Conservation (phyloP, 1,140 invertebrate genomes). For the Brachionus manjavacas region DNA sequence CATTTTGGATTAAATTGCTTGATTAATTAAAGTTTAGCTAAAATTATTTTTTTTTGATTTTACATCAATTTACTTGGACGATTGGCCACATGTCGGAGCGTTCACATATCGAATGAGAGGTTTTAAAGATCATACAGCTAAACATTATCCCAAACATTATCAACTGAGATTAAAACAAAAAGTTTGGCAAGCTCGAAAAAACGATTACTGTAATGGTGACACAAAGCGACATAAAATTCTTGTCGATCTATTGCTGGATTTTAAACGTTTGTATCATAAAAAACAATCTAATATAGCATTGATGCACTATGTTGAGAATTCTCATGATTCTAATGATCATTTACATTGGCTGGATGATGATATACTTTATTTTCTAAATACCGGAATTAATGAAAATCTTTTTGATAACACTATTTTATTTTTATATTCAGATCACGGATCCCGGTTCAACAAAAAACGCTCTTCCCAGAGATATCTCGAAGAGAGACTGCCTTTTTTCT, state of each 20-base stretch:
- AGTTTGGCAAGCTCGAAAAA: background rate
- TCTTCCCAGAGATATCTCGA: slow-evolving; percentile 1
- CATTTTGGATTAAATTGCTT: too few relatives aligned
- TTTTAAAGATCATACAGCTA: slow-evolving; percentile 74
- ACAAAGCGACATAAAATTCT: background rate
- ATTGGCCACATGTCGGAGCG: slow-evolving; percentile 74
- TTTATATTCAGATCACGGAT: slow-evolving; percentile 49
- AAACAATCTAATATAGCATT: background rate
- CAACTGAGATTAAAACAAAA: slow-evolving; percentile 58
- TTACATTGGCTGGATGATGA: background rate
- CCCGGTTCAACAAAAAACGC: slow-evolving; percentile 45
- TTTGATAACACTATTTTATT: slow-evolving; percentile 47
- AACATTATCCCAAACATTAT: slow-evolving; percentile 82
- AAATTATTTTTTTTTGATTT: slow-evolving; percentile 60
- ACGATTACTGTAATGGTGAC: background rate
- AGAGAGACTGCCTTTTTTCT: slow-evolving; percentile 32
- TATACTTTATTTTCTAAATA: background rate
- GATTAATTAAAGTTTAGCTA: background rate
- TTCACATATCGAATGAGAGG: slow-evolving; percentile 86
- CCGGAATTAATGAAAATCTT: slow-evolving; percentile 21
- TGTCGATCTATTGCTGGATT: background rate
- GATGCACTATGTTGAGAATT: background rate
- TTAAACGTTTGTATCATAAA: background rate
- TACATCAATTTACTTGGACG: slow-evolving; percentile 75
- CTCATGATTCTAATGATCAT: background rate